These are phyloP conservation scores for Trisateles emortualis DNA, from an alignment of 2,888 invertebrate species.

Conservation along the genomic window DNA sequence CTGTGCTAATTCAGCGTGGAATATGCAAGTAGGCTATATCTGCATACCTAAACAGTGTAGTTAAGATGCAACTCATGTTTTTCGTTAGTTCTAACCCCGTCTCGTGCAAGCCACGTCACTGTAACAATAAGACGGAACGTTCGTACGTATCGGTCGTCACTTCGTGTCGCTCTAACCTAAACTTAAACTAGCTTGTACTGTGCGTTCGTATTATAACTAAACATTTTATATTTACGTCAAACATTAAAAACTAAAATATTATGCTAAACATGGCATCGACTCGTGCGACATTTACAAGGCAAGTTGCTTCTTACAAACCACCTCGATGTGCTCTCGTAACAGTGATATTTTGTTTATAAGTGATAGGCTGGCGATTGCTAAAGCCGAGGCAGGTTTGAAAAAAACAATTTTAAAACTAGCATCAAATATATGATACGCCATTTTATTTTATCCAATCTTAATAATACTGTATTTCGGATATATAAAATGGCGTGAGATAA, in stretches of 20 bases:
- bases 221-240: conserved; percentile 38
- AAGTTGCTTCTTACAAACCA: conserved; percentile 18
- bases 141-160: conserved; percentile 69
- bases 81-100: background rate
- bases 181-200: conserved; percentile 82
- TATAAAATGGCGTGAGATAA: conserved; percentile 34
- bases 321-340: conserved; percentile 17
- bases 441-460: conserved; percentile 11
- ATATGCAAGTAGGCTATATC: too few species aligned
- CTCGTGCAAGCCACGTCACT: conserved; percentile 22
- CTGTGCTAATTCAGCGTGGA: too few species aligned
- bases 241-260: conserved; percentile 49
- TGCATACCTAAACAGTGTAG: too few species aligned
- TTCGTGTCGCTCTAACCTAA: conserved; percentile 54
- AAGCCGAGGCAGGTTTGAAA: conserved; percentile 17
- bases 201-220: conserved; percentile 59
- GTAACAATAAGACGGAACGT: conserved; percentile 54
- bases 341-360: conserved; percentile 4
- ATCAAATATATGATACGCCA: conserved; percentile 39
- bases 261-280: conserved; percentile 64
- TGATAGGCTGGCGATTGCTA: conserved; percentile 4
- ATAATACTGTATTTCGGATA: conserved; percentile 15
- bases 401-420: conserved; percentile 23
- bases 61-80: too few species aligned
- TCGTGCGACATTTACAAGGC: conserved; percentile 51